Base-by-base conservation (phyloP, 2,888 invertebrate genomes). In the Athalia rosae region DNA sequence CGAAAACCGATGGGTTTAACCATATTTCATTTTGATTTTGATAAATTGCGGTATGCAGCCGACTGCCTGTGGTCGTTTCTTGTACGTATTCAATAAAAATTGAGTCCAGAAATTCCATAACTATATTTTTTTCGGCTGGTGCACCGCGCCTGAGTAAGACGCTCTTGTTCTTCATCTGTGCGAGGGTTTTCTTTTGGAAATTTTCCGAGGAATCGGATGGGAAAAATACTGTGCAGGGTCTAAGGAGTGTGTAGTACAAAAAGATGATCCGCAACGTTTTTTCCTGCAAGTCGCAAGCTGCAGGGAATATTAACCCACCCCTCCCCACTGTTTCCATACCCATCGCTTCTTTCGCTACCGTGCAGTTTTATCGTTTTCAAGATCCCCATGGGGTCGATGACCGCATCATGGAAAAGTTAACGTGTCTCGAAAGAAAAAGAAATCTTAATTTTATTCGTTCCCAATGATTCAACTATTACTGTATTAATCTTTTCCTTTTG, bases 241-340 rank as follows among this genome's bases (percentile, higher is more conserved):
- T n/a, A n/a, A n/a, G n/a, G n/a, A n/a, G n/a, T n/a, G n/a, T n/a
- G n/a, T n/a, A n/a, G n/a, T n/a, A n/a, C n/a, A n/a, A n/a, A n/a
- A n/a, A n/a, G n/a, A n/a, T n/a, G n/a, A n/a, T n/a, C n/a, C n/a
- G n/a, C n/a, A n/a, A n/a, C n/a, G n/a, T 87, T 87, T 85, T 83
- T 48, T 84, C 85, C 77, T 78, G 83, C 84, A 81, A 81, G 28
- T 28, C 28, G 82, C 83, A 83, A 83, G 83, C 82, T 59, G 82
- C n/a, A n/a, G n/a, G 79, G 88, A 88, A 89, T 89, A 88, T 88
- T 78, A 79, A 81, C 80, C 79, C 76, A 73, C 48, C 76, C 61
- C 76, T 67, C 77, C 73, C 45, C 45, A 76, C 9, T 6, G 5
- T 28, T 61, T 61, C 62, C 8, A 41, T 53, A 4, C 15, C 45